Evolutionary conservation across 2,888 invertebrate genomes (phyloP), one percentile per base, ranked within the genome.

Genomic region (Drosophila crucigera): DNA sequence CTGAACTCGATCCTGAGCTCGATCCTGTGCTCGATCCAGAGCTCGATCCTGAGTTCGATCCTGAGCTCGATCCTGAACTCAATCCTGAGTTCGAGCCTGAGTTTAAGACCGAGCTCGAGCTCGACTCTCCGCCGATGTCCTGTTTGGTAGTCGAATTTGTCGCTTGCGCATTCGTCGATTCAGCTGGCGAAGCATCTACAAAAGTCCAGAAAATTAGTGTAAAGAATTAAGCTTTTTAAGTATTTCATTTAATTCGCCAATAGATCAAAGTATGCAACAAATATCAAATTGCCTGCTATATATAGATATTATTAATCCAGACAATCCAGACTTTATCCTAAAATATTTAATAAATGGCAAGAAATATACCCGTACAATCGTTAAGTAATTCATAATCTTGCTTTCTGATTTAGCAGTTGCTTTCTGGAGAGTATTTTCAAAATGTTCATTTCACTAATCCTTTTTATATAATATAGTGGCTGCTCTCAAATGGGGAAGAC

Each of bases 1-100:
- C 43, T 3, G 25, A 28, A 3, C 25, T 25, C 2, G 25, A 28
- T 28, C 33, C 35, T 14, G 35, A 35, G 1, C 33, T 1, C 14
- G 35, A 4, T 0, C 35, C 35, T 9, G 19, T 5, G 0, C 2
- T 11, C 11, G 22, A 43, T 3, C 11, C 43, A 28, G 28, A 16
- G 41, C 19, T 39, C 2, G 39, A 39, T 4, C 19, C 39, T 10
- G 39, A 39, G 2, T 0, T 19, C 0, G 6, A 37, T 0, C 16
- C 35, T 6, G 35, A 16, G 39, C 1, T 19, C 1, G 39, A 4
- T 0, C n/a, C n/a, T 9, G 39, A 9, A 9, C 1, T 39, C 0
- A n/a, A 4, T 0, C 3, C 39, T 39, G 19, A 39, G 1, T 3
- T n/a, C 2, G n/a, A 2, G 4, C 10, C n/a, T 22, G 22, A 2